Evolutionary conservation across 2,113 vertebrate genomes (phyloP).

Genomic region (Myotis davidii): DNA sequence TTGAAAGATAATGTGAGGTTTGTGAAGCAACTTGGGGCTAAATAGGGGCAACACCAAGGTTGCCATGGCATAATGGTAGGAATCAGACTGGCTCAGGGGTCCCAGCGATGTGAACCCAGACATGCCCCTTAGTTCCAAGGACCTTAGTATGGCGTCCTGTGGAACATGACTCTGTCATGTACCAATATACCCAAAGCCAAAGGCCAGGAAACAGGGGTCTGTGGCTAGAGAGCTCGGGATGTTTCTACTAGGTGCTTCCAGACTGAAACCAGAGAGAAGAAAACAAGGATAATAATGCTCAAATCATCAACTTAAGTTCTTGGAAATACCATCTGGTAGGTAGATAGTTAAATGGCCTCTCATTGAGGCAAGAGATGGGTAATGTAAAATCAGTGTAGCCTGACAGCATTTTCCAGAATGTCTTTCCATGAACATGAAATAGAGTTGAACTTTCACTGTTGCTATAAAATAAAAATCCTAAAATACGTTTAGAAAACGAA

Average conservation of each 20-base stretch:
- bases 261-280: not conserved
- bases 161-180: not conserved
- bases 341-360: not conserved
- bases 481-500: not conserved
- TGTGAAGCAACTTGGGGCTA: not conserved
- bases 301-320: not conserved
- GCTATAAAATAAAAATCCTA: not conserved
- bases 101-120: not conserved
- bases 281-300: not conserved
- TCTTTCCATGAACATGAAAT: conserved; percentile 6
- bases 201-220: not conserved
- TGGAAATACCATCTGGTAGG: not conserved
- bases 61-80: not conserved
- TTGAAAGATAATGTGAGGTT: not conserved
- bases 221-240: not conserved
- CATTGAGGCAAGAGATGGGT: not conserved
- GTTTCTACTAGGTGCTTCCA: not conserved
- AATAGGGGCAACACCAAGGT: not conserved
- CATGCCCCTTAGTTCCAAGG: not conserved
- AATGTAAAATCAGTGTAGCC: not conserved
- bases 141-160: not conserved
- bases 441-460: not conserved
- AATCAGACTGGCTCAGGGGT: not conserved
- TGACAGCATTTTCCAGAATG: conserved; percentile 20
- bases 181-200: not conserved